Conservation (phyloP, 2,888 invertebrate species). For the Malacosoma neustria region DNA sequence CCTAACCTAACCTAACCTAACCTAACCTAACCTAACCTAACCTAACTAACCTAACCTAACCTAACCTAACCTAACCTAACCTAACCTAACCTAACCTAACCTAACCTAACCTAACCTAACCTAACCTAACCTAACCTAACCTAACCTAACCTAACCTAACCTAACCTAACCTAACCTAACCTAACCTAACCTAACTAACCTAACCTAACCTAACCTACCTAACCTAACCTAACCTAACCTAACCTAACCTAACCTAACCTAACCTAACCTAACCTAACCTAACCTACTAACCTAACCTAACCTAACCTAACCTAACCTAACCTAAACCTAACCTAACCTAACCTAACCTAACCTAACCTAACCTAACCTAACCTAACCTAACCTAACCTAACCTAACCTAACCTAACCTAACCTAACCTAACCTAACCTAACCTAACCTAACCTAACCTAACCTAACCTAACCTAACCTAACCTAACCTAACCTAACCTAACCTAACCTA, state of each 20-base stretch:
- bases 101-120: conserved; percentile 11
- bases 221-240: conserved; percentile 14
- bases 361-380: conserved; percentile 12
- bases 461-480: conserved; percentile 13
- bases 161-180: conserved; percentile 11
- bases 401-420: conserved; percentile 13
- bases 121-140: conserved; percentile 10
- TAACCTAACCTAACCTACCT: too few relatives aligned
- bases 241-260: conserved; percentile 12
- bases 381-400: conserved; percentile 9
- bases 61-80: conserved; percentile 9
- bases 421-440: conserved; percentile 11
- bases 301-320: too few relatives aligned
- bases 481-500: conserved; percentile 13
- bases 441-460: conserved; percentile 12
- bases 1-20: conserved; percentile 1
- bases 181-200: conserved; percentile 12
- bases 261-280: conserved; percentile 10
- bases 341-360: conserved; percentile 13
- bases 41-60: conserved; percentile 1
- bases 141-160: conserved; percentile 9
- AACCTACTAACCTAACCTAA: too few relatives aligned
- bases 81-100: conserved; percentile 9
- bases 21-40: conserved; percentile 1
- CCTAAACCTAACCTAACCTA: conserved; percentile 13